phyloP scores from a whole-genome alignment of 1,140 invertebrate genomes.

The Hyphantria cunea region DNA sequence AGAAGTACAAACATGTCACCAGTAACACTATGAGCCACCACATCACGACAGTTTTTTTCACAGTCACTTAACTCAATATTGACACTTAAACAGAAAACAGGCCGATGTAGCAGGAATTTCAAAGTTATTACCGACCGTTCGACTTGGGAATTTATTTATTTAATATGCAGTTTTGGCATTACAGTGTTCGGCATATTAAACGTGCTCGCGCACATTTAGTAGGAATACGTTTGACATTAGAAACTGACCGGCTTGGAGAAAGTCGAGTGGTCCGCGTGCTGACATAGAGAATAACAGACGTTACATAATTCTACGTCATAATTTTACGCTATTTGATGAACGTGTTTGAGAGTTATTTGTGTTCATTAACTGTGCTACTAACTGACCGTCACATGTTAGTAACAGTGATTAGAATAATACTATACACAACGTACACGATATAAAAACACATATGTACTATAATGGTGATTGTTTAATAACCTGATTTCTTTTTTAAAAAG shows the following conservation, averaged over 20 bases:
- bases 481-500: too few species aligned
- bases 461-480: too few species aligned
- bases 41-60: constrained; percentile 23
- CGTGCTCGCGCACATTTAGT: constrained; percentile 5
- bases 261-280: constrained; percentile 17
- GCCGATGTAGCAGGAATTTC: too few species aligned
- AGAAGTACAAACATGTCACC: constrained; percentile 36
- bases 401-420: too few species aligned
- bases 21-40: constrained; percentile 33
- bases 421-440: too few species aligned
- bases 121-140: too few species aligned
- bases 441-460: too few species aligned
- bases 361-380: neutral
- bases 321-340: constrained; percentile 7
- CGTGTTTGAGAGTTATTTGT: neutral
- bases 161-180: too few species aligned
- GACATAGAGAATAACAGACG: constrained; percentile 8
- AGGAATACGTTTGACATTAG: constrained; percentile 11
- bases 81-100: too few species aligned
- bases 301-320: constrained; percentile 18
- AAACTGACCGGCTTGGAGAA: constrained; percentile 27
- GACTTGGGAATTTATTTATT: too few species aligned
- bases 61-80: neutral
- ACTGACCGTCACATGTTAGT: too few species aligned
- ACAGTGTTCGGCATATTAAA: too few species aligned